Evolutionary conservation across 2,113 vertebrate genomes (phyloP), one percentile per base, ranked within the genome.

Genomic region (Pituophis catenifer): DNA sequence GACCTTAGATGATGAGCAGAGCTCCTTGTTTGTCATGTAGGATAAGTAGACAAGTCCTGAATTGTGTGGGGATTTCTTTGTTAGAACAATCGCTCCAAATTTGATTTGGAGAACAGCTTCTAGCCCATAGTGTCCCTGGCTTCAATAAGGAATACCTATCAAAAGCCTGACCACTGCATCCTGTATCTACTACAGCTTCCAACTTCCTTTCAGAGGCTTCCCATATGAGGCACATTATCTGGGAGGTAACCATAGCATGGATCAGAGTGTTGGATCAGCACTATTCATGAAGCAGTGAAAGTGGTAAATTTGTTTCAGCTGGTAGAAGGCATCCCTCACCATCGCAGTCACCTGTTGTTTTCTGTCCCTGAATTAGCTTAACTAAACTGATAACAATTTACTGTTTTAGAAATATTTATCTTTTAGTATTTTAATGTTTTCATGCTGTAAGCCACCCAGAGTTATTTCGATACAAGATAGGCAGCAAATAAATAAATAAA

Each of bases 321-420:
- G 70, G 17, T 81, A 81, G 33, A 81, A 81, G n/a, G 13, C 70
- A 81, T 38, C 70, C 1, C 15, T 38, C 70, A 81, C 70, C 70
- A 21, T 38, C 3, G 7, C 70, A 81, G 1, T 75, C 33, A 38
- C n/a, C n/a, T 75, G 19, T 94, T 95, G 85, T 87, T 93, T 95
- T 91, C 11, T 24, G 53, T 86, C 24, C 54, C 9, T 55, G 24
- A 87, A 70, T 86, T 29, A 65, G 38, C 23, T 54, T 10, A 48
- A 10, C 44, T 12, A 26, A 88, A 4, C 89, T 87, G 81, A 44
- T 54, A 81, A 81, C 70, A n/a, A 65, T 65, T 12, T n/a, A 65
- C 29, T 65, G 26, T 65, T 65, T 65, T 70, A 70, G 12, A 70
- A 70, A 70, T 70, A 70, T 70, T 70, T n/a, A 70, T 70, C 11